Evolutionary conservation across 2,888 invertebrate genomes (phyloP).

Genomic region (Pristionchus exspectatus): DNA sequence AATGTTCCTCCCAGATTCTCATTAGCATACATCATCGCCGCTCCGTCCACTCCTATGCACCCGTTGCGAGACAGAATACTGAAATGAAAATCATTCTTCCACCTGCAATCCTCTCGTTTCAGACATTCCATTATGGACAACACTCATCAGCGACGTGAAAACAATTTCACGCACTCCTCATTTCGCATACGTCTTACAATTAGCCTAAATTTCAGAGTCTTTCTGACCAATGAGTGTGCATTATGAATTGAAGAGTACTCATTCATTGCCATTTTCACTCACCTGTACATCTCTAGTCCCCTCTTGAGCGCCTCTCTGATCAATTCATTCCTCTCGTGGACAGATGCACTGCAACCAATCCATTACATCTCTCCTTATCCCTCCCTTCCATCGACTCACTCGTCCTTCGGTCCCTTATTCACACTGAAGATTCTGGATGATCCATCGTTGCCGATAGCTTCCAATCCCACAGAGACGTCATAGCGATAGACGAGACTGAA

Average conservation of each 20-base stretch:
- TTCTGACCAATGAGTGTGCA: neutral
- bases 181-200: too few relatives aligned
- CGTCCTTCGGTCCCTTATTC: conserved; percentile 53
- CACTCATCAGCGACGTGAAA: too few relatives aligned
- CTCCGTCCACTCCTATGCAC: conserved; percentile 18
- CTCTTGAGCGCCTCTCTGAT: conserved; percentile 38
- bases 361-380: neutral
- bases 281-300: conserved; percentile 54
- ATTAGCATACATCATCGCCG: conserved; percentile 51
- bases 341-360: conserved; percentile 38
- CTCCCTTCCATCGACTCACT: conserved; percentile 19
- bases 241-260: too few relatives aligned
- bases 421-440: conserved; percentile 2
- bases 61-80: conserved; percentile 45
- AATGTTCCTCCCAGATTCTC: conserved; percentile 14
- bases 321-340: conserved; percentile 41
- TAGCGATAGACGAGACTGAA: conserved; percentile 51
- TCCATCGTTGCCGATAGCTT: conserved; percentile 24
- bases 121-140: neutral
- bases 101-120: too few relatives aligned
- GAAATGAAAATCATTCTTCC: neutral
- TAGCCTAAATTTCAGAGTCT: neutral
- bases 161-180: too few relatives aligned
- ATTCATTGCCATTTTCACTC: neutral
- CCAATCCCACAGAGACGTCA: conserved; percentile 20